Base-by-base conservation (phyloP, 2,797 vertebrate species). In the Acipenser ruthenus region DNA sequence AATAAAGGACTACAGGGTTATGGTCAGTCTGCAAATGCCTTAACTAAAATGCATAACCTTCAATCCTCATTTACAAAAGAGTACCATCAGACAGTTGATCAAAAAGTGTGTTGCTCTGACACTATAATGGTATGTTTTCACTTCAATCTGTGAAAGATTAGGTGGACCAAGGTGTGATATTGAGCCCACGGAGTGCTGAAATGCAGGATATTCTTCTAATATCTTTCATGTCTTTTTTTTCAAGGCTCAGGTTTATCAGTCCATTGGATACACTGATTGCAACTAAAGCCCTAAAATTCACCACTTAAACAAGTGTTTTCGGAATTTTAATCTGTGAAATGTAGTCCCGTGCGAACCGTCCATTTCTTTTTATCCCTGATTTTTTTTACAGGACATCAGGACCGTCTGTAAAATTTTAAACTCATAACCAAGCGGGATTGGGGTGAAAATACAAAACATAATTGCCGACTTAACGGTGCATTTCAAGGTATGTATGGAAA, bases 221-320 rank as follows among this genome's bases (percentile, higher is more conserved):
- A 37, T 37, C 37, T 37, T 59, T 15, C 12, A 47, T 58, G 50
- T 59, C 7, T 12, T 66, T 13, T 37, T 50, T 56, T 66, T 59
- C n/a, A 8, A 48, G 15, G 65, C 53, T 48, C 37, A 49, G 51
- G n/a, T 13, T 55, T 49, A 15, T 59, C 62, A 60, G 23, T 73
- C 72, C 50, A 64, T 50, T 13, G 18, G 49, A 49, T 13, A 37
- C 18, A 59, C 63, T 76, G 70, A 72, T 79, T 76, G 80, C 76
- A 63, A 77, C 70, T 37, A 37, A 37, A 37, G 37, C 37, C 37
- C 37, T 37, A 37, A 37, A 37, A 37, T 4, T 37, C 37, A 37
- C 37, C 37, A 37, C 37, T 4, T 5, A 37, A 37, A 37, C 37
- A 37, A 37, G 37, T 37, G 37, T 37, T 37, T 37, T 37, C 37